Conservation (phyloP, 2,888 invertebrate species). For the Dysmachus trigonus region DNA sequence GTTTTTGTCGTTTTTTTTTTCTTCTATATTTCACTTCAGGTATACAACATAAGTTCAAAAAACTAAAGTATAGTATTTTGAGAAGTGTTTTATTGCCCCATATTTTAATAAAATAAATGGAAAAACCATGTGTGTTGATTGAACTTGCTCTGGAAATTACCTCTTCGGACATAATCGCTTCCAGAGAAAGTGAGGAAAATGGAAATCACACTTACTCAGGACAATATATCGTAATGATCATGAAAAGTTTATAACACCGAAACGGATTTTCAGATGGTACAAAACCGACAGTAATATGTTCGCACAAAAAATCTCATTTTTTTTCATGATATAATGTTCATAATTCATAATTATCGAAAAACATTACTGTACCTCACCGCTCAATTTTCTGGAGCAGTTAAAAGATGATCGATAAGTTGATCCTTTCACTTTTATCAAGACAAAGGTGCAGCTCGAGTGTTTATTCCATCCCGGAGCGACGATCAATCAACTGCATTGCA, state of each 20-base stretch:
- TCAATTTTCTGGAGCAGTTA: constrained; percentile 22
- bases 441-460: constrained; percentile 27
- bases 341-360: constrained; percentile 24
- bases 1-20: too few species aligned
- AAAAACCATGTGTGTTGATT: too few species aligned
- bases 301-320: background rate
- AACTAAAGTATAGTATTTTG: too few species aligned
- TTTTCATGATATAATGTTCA: background rate
- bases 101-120: too few species aligned
- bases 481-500: constrained; percentile 21
- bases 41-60: too few species aligned
- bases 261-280: background rate
- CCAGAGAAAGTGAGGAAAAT: background rate
- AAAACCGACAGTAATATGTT: background rate
- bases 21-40: too few species aligned
- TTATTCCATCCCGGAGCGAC: constrained; percentile 21
- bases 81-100: too few species aligned
- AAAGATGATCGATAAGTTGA: constrained; percentile 32
- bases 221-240: background rate
- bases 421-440: constrained; percentile 37
- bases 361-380: background rate
- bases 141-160: background rate
- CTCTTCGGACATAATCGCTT: background rate
- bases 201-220: background rate
- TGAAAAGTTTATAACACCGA: background rate